phyloP scores from a whole-genome alignment of 1,140 invertebrate genomes.

The Rhizoglyphus robini region DNA sequence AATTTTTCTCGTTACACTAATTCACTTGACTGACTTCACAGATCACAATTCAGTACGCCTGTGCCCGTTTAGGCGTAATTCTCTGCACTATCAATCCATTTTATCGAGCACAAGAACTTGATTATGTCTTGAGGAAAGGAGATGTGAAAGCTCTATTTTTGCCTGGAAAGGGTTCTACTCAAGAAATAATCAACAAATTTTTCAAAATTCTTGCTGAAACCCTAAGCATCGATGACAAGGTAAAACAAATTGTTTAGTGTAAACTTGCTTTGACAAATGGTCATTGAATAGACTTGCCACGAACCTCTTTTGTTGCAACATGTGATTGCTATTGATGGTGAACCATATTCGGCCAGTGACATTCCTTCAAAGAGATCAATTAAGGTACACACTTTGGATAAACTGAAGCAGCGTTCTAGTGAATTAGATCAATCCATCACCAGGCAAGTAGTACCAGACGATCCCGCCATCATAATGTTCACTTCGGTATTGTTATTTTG shows the following conservation, averaged over 20 bases:
- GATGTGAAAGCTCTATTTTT: conserved; percentile 22
- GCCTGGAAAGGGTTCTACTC: conserved; percentile 19
- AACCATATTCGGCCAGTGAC: background rate
- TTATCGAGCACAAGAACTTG: conserved; percentile 21
- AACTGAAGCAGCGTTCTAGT: background rate
- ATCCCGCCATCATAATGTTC: conserved; percentile 21
- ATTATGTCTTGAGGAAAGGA: conserved; percentile 16
- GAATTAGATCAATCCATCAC: conserved; percentile 1
- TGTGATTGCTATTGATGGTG: conserved; percentile 17
- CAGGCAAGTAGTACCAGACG: conserved; percentile 9
- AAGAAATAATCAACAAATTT: conserved; percentile 17
- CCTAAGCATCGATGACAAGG: background rate
- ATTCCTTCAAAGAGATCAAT: background rate
- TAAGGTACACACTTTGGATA: background rate
- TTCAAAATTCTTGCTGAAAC: conserved; percentile 5
- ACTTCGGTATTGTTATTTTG: too few species aligned
- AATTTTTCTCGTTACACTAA: background rate
- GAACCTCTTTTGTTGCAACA: conserved; percentile 1
- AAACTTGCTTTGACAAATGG: background rate
- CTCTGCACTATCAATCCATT: conserved; percentile 22
- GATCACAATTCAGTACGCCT: conserved; percentile 20
- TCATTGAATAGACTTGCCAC: too few species aligned
- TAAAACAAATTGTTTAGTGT: background rate
- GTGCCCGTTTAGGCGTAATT: conserved; percentile 16
- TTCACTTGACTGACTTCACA: background rate